A percentile compares a stretch with the other conserved stretches of the same genome.
Evolutionary conservation across 2,888 invertebrate species (phyloP).

Genomic region (Trissonchulus sp.): DNA sequence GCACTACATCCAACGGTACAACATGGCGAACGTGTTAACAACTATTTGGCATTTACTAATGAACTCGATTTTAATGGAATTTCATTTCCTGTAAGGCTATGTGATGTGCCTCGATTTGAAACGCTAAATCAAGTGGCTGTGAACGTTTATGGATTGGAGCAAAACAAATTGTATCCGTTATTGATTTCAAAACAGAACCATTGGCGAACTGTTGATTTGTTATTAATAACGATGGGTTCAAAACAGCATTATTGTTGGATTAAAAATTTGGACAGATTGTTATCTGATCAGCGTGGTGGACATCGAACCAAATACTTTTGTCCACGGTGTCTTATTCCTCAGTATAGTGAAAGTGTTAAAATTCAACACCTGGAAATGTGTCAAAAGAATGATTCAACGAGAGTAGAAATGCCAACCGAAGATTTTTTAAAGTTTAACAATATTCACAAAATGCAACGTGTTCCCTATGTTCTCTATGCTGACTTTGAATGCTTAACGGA

Average conservation of each 20-base stretch:
- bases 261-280: neutral
- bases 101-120: neutral
- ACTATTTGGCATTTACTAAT: neutral
- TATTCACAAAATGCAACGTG: neutral
- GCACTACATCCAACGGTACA: neutral
- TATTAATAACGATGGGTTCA: neutral
- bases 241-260: neutral
- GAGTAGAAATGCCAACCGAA: neutral
- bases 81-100: neutral
- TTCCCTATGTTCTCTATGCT: neutral
- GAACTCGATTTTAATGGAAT: neutral
- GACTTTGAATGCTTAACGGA: neutral
- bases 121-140: neutral
- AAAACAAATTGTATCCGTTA: neutral
- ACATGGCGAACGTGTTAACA: neutral
- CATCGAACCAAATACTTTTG: neutral
- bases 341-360: neutral
- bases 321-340: neutral
- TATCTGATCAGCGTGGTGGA: neutral
- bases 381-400: neutral
- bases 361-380: neutral
- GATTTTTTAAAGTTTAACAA: neutral
- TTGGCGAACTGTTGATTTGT: neutral
- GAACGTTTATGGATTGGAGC: conserved; percentile 3
- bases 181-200: neutral